Conservation (phyloP, 2,888 invertebrate species). For the Eristalis intricaria region DNA sequence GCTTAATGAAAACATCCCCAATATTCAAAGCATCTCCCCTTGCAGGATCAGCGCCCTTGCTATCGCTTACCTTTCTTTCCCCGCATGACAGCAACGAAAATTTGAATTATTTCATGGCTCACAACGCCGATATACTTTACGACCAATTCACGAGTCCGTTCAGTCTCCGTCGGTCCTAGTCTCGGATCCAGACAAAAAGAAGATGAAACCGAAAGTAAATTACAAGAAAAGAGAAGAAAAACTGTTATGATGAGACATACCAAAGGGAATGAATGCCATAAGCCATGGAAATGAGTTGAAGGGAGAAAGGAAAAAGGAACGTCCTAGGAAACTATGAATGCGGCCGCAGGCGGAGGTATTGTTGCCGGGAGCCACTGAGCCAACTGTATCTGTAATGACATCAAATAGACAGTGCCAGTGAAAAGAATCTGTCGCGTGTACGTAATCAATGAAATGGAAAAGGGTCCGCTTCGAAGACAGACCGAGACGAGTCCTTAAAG, state of each 20-base stretch:
- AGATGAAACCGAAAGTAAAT: slow-evolving; percentile 62
- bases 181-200: slow-evolving; percentile 52
- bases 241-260: slow-evolving; percentile 38
- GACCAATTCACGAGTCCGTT: slow-evolving; percentile 62
- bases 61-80: neutral
- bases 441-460: slow-evolving; percentile 62
- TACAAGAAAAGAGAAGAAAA: slow-evolving; percentile 33
- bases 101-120: slow-evolving; percentile 63
- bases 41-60: neutral
- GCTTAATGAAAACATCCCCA: neutral
- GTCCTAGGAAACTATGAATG: neutral
- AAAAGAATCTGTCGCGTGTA: slow-evolving; percentile 35
- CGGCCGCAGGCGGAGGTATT: neutral
- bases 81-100: slow-evolving; percentile 24
- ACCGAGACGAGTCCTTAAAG: neutral
- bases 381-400: neutral
- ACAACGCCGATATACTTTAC: slow-evolving; percentile 63
- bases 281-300: slow-evolving; percentile 11
- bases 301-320: neutral
- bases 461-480: slow-evolving; percentile 24
- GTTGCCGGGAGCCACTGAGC: neutral
- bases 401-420: neutral
- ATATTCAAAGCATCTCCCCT: neutral
- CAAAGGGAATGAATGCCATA: slow-evolving; percentile 39
- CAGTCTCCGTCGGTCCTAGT: slow-evolving; percentile 10